Base-by-base conservation (phyloP, 2,113 vertebrate species). In the Pica pica region DNA sequence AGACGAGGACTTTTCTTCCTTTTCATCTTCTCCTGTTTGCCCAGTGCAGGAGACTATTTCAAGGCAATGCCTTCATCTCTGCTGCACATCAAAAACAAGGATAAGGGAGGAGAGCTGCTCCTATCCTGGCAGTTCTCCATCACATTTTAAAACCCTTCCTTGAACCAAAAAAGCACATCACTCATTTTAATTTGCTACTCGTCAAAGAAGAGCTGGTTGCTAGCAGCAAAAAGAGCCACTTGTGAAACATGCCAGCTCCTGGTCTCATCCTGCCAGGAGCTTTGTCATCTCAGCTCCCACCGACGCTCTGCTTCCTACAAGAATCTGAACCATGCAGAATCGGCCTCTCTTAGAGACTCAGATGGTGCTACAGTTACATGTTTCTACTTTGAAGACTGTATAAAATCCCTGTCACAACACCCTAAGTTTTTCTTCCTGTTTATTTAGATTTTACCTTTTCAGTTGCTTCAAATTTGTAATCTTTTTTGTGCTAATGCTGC, bases 181-280 rank as follows among this genome's bases (percentile, higher is more conserved):
- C 88, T 96, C 93, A 94, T 95, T 96, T 95, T 87, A 95, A 89
- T 93, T 96, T 92, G 52, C 83, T 92, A 53, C 83, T 89, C 52
- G 2, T 92, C 90, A 89, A 73, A 89, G 73, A 90, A 75, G 93
- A 87, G 49, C 76, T 87, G 76, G 94, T 93, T 96, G 94, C 86
- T 96, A 96, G 80, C 78, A 93, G 93, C 93, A 91, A 97, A 96
- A 96, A 95, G 95, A 96, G 94, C 89, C 79, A 88, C 91, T 95
- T 90, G 91, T 93, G 71, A 95, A 96, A 86, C 82, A 89, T 74
- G 93, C 75, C 93, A 93, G 75, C 78, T 95, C 83, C 79, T 90
- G 94, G 93, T 63, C 83, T 90, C 55, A 94, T 96, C 89, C 91
- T 97, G 88, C 89, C 93, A 95, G 87, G 46, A 90, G 85, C 68